Evolutionary conservation across 2,888 invertebrate genomes (phyloP).

Genomic region (Metallyticus violacea): DNA sequence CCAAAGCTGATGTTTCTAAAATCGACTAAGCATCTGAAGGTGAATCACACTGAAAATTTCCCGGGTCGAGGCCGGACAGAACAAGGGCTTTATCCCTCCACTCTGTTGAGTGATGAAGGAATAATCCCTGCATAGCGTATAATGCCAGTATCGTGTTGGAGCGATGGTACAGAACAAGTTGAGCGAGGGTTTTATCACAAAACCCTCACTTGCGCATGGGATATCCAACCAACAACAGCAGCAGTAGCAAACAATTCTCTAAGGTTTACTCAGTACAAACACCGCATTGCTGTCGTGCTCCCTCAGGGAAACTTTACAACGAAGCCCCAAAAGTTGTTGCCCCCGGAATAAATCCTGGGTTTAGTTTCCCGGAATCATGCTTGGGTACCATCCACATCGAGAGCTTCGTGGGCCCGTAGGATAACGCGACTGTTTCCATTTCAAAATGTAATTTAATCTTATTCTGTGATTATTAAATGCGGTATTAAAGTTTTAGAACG

Average conservation of each 20-base stretch:
- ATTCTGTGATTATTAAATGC: no score
- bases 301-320: not conserved
- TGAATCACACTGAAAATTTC: no score
- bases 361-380: not conserved
- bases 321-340: not conserved
- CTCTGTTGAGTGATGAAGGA: not conserved
- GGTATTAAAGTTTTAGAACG: no score
- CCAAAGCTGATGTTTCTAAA: no score
- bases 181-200: not conserved
- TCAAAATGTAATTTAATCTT: no score
- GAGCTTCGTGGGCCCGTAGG: no score
- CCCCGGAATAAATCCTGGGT: not conserved
- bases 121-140: not conserved
- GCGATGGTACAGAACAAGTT: not conserved
- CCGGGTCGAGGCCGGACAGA: no score
- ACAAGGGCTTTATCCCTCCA: no score
- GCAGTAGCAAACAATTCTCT: not conserved
- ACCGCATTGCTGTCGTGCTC: not conserved
- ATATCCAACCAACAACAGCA: no score
- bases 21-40: no score
- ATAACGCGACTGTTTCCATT: no score
- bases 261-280: not conserved
- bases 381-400: not conserved
- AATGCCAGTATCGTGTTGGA: not conserved
- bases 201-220: not conserved